These are phyloP conservation scores for Cybosia mesomella DNA, from an alignment of 2,888 invertebrate species.

Conservation along the genomic window DNA sequence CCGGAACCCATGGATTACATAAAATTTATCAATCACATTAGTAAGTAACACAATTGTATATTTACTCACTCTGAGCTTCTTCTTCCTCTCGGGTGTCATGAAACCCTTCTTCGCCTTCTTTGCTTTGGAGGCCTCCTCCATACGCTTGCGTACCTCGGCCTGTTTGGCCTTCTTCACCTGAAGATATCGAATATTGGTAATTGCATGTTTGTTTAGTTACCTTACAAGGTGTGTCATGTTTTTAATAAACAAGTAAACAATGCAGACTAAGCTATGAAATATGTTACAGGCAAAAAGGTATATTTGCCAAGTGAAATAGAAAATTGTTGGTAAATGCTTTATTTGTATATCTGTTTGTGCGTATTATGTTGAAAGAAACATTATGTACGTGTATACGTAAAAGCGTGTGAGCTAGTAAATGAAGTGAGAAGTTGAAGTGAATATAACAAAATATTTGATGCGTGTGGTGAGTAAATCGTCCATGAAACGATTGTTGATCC, in stretches of 20 bases:
- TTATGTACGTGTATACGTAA: background rate
- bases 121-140: conserved; percentile 99
- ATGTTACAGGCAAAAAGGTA: background rate
- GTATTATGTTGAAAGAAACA: background rate
- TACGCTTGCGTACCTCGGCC: conserved; percentile 98
- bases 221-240: conserved; percentile 27
- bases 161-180: conserved; percentile 99
- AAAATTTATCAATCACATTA: background rate
- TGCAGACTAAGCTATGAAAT: background rate
- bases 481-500: conserved; percentile 36
- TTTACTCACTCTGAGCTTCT: conserved; percentile 97
- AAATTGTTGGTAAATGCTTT: background rate
- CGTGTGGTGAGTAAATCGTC: conserved; percentile 41
- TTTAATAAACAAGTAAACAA: conserved; percentile 11
- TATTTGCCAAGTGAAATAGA: background rate
- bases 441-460: conserved; percentile 21
- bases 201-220: conserved; percentile 29
- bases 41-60: background rate
- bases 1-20: conserved; percentile 15
- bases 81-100: conserved; percentile 99
- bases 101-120: conserved; percentile 99
- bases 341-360: background rate
- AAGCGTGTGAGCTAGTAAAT: conserved; percentile 13
- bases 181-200: conserved; percentile 70
- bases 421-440: conserved; percentile 7